phyloP scores from a whole-genome alignment of 2,797 vertebrate genomes.

The Lagorchestes hirsutus region DNA sequence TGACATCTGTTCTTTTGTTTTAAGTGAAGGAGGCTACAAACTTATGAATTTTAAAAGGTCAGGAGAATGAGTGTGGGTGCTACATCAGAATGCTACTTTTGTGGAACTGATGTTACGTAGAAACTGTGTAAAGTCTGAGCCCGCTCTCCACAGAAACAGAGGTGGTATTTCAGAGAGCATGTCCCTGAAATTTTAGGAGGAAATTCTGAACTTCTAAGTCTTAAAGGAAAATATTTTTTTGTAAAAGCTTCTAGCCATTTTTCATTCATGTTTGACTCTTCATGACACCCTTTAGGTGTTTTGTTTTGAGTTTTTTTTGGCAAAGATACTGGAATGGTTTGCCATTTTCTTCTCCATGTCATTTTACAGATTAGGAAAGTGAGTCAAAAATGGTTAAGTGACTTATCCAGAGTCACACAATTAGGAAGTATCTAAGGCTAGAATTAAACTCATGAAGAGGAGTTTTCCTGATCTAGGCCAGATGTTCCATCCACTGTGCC shows the following conservation, averaged over 20 bases:
- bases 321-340: not conserved
- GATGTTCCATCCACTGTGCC: not conserved
- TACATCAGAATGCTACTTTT: not conserved
- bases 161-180: not conserved
- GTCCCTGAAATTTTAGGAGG: not conserved
- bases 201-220: not conserved
- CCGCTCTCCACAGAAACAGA: not conserved
- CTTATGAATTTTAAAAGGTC: not conserved
- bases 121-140: not conserved
- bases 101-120: not conserved
- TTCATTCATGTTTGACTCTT: no score
- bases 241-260: not conserved
- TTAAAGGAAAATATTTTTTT: not conserved
- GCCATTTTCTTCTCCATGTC: not conserved
- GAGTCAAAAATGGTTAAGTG: not conserved
- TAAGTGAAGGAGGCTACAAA: not conserved
- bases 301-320: not conserved
- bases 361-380: not conserved
- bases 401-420: not conserved
- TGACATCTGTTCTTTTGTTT: not conserved
- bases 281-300: not conserved
- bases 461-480: not conserved
- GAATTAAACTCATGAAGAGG: not conserved
- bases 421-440: not conserved
- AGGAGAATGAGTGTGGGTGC: not conserved